Conservation (phyloP, 1,140 invertebrate genomes). For the Zaprionus gabonicus region DNA sequence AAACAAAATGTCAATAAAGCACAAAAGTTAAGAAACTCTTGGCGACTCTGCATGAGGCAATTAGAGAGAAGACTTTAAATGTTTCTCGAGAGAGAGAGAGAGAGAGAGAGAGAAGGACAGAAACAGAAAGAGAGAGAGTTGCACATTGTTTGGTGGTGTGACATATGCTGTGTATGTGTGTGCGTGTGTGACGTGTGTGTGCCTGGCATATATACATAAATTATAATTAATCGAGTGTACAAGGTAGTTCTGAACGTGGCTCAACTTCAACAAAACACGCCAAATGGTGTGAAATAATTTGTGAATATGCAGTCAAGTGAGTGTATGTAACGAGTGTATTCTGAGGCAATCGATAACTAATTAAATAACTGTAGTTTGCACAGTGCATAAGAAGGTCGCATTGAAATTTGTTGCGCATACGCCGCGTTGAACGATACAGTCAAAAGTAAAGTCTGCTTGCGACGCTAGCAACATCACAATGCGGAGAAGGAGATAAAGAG, state of each 20-base stretch:
- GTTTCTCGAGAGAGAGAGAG: background rate
- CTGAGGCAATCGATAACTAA: background rate
- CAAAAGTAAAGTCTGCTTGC: background rate
- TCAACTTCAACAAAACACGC: constrained; percentile 48
- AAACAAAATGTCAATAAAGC: background rate
- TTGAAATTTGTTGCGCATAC: background rate
- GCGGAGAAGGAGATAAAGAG: background rate
- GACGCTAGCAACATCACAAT: background rate
- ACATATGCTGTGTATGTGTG: constrained; percentile 53
- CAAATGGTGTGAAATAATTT: constrained; percentile 76
- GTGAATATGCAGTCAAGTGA: constrained; percentile 1
- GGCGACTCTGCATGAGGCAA: background rate
- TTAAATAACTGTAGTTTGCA: background rate
- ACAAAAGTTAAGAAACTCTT: background rate
- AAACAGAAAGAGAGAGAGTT: background rate
- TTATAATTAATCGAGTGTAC: constrained; percentile 75
- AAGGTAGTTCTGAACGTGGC: constrained; percentile 6
- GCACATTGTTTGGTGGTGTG: background rate
- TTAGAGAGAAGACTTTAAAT: background rate
- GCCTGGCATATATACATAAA: constrained; percentile 52
- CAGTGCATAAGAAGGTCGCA: background rate
- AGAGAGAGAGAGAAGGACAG: background rate
- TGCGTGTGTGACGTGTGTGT: constrained; percentile 11
- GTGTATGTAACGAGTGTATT: background rate
- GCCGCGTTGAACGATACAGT: background rate